These are phyloP conservation scores for Hemibagrus wyckioides DNA, from an alignment of 2,113 vertebrate genomes.

Conservation along the genomic window DNA sequence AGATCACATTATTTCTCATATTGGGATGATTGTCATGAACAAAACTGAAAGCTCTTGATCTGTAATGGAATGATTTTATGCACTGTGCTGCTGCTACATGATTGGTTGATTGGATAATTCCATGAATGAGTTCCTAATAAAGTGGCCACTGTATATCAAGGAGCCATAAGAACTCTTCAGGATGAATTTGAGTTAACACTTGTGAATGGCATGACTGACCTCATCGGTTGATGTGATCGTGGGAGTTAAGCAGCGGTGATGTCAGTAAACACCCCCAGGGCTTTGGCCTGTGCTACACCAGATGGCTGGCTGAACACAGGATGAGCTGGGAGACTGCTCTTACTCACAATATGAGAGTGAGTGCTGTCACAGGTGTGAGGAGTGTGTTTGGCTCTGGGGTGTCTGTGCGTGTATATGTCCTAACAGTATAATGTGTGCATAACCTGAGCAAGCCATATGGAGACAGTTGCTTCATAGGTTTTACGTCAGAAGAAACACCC, in stretches of 20 bases:
- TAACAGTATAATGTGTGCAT: neutral
- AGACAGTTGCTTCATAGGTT: constrained; percentile 1
- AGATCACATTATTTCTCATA: neutral
- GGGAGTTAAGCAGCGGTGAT: constrained; percentile 16
- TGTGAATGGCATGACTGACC: constrained; percentile 23
- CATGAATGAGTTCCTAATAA: neutral
- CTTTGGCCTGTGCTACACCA: constrained; percentile 12
- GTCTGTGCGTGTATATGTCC: neutral
- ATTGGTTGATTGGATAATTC: neutral
- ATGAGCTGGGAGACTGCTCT: constrained; percentile 17
- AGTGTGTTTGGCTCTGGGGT: constrained; percentile 5
- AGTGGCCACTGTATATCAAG: neutral
- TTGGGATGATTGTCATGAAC: neutral
- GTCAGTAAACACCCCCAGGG: constrained; percentile 6
- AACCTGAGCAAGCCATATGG: neutral
- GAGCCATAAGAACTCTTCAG: neutral
- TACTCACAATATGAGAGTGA: neutral
- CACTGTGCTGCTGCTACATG: neutral
- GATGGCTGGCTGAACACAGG: constrained; percentile 13
- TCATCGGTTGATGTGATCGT: constrained; percentile 4
- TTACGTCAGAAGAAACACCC: constrained; percentile 6
- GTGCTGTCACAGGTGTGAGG: constrained; percentile 11
- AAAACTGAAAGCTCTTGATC: neutral
- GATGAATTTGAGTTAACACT: neutral
- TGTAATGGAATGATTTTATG: neutral